Evolutionary conservation across 2,113 vertebrate species (phyloP).

Genomic region (Neolamprologus hecqui): DNA sequence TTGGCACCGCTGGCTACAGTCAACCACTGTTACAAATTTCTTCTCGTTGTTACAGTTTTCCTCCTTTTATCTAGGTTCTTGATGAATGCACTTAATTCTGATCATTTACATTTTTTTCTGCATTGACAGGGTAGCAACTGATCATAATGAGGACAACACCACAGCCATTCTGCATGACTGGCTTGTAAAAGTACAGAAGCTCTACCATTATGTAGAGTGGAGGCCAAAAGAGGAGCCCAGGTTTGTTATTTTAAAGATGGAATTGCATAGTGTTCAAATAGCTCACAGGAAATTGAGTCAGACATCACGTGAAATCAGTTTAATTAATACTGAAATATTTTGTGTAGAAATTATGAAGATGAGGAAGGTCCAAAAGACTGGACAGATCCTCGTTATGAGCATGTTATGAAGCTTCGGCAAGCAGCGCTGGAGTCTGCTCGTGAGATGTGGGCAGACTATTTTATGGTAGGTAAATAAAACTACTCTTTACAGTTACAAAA

Average conservation of each 20-base stretch:
- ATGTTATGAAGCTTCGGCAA: constrained; percentile 87
- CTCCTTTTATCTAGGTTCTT: not conserved
- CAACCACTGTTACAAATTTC: not conserved
- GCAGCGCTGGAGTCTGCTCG: constrained; percentile 80
- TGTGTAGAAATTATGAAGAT: constrained; percentile 64
- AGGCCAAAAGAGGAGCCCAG: constrained; percentile 79
- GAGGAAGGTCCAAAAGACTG: constrained; percentile 86
- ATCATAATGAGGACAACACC: constrained; percentile 87
- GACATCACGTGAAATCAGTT: not conserved
- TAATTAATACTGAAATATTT: not conserved
- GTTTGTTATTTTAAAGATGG: constrained; percentile 47
- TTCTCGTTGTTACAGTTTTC: not conserved
- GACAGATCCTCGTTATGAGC: constrained; percentile 80
- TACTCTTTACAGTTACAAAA: not conserved
- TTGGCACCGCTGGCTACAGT: not conserved
- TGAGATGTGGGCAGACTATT: constrained; percentile 88
- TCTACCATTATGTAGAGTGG: constrained; percentile 89
- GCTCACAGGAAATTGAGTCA: not conserved
- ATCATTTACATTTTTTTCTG: not conserved
- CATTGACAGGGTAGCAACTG: constrained; percentile 82
- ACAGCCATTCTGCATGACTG: constrained; percentile 79
- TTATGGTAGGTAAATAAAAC: constrained; percentile 73
- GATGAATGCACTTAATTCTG: not conserved
- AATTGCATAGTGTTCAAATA: not conserved
- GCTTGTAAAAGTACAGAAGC: constrained; percentile 79